Percentiles rank a stretch among this genome's conserved stretches.
Conservation (phyloP, 2,113 vertebrate genomes). For the Hystrix brachyura region DNA sequence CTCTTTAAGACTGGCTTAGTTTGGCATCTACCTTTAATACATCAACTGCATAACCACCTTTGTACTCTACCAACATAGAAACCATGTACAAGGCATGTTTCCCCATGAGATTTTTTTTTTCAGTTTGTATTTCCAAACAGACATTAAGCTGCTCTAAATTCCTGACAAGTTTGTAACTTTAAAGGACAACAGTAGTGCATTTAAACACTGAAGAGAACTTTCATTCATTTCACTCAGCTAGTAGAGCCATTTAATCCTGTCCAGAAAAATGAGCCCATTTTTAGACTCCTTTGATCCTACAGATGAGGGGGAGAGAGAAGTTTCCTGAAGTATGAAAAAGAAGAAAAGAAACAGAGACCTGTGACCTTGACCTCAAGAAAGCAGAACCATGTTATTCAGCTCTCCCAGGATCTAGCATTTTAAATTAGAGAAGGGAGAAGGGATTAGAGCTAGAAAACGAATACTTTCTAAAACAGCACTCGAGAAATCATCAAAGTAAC, state of each 20-base stretch:
- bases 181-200: constrained; percentile 30
- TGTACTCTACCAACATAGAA: constrained; percentile 31
- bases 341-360: background rate
- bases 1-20: constrained; percentile 32
- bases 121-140: constrained; percentile 43
- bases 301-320: background rate
- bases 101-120: background rate
- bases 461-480: background rate
- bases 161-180: constrained; percentile 42
- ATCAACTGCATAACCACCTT: constrained; percentile 29
- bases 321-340: constrained; percentile 30
- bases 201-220: constrained; percentile 60
- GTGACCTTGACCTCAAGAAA: background rate
- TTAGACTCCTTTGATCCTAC: constrained; percentile 56
- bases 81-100: background rate
- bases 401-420: background rate
- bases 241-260: constrained; percentile 51
- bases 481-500: constrained; percentile 29
- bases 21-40: constrained; percentile 58
- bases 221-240: constrained; percentile 1
- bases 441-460: constrained; percentile 18
- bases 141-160: constrained; percentile 63
- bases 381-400: background rate
- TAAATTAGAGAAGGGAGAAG: constrained; percentile 26
- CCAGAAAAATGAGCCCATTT: constrained; percentile 52